Conservation (phyloP, 2,797 vertebrate genomes). For the Galaxias olidus region DNA sequence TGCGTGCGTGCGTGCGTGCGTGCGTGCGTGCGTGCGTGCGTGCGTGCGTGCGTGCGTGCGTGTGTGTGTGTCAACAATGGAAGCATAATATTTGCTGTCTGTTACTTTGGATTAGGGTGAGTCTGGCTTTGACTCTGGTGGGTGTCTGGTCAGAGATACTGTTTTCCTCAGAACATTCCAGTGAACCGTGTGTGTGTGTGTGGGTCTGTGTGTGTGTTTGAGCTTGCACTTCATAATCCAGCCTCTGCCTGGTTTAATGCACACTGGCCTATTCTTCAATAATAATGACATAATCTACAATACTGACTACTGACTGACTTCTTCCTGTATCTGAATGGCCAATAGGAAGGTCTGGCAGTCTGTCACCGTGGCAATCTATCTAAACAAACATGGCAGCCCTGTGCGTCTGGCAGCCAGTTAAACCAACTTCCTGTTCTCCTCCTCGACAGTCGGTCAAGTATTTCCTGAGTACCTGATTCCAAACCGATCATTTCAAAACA, state of each 20-base stretch:
- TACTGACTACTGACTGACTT: too few relatives aligned
- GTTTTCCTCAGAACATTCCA: slow-evolving; percentile 16
- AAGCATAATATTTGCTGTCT: slow-evolving; percentile 33
- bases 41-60: not conserved
- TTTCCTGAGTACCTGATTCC: slow-evolving; percentile 10
- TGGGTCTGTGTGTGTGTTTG: too few relatives aligned
- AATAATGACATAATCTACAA: too few relatives aligned
- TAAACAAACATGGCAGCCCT: slow-evolving; percentile 1
- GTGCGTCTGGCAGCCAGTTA: slow-evolving; percentile 35
- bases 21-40: not conserved
- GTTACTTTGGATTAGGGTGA: slow-evolving; percentile 2
- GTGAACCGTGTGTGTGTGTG: not conserved
- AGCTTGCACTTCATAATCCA: too few relatives aligned
- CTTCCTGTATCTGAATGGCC: too few relatives aligned
- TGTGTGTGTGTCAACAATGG: not conserved
- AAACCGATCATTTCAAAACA: not conserved
- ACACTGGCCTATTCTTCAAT: too few relatives aligned
- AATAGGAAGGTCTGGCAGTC: too few relatives aligned
- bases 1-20: not conserved
- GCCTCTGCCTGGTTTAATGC: too few relatives aligned
- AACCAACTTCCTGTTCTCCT: slow-evolving; percentile 23
- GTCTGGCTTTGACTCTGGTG: slow-evolving; percentile 4
- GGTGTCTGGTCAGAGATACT: not conserved
- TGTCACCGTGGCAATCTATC: too few relatives aligned
- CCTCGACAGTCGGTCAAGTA: not conserved